Percentiles rank a stretch among this genome's conserved stretches.
These are phyloP conservation scores for Telmatherina bonti DNA, from an alignment of 2,797 vertebrate species.

Conservation along the genomic window DNA sequence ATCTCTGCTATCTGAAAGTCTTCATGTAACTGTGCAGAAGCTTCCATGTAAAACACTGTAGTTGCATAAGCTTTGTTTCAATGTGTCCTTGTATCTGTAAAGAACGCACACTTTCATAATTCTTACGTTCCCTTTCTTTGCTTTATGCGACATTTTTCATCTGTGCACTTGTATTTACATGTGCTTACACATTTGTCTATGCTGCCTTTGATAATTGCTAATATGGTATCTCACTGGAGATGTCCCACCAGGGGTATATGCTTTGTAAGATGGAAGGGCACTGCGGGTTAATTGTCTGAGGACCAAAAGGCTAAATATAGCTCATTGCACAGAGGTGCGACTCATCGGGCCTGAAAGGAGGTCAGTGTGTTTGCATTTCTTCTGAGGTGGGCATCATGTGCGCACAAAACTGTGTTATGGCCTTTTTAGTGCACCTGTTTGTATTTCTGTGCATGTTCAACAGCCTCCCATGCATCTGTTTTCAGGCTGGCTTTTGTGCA, in stretches of 20 bases:
- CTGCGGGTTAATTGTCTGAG: constrained; percentile 69
- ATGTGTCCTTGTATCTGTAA: background rate
- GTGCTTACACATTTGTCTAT: constrained; percentile 4
- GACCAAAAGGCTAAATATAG: constrained; percentile 72
- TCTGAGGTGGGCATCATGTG: constrained; percentile 48
- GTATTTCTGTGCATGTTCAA: constrained; percentile 24
- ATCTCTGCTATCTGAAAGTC: background rate
- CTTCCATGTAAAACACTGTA: background rate
- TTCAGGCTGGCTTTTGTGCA: constrained; percentile 41
- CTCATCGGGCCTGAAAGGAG: constrained; percentile 61
- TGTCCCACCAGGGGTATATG: constrained; percentile 23
- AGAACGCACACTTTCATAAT: background rate
- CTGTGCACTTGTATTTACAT: background rate
- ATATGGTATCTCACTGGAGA: constrained; percentile 20
- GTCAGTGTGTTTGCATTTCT: constrained; percentile 67
- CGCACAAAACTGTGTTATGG: constrained; percentile 36
- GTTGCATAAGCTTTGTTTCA: background rate
- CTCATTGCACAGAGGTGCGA: constrained; percentile 55
- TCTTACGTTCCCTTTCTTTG: background rate
- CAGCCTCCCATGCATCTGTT: constrained; percentile 23
- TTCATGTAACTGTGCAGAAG: background rate
- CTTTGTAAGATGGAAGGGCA: constrained; percentile 47
- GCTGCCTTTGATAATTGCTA: constrained; percentile 10
- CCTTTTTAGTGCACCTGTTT: constrained; percentile 47
- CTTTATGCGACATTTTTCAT: background rate